A percentile compares a stretch with the other conserved stretches of the same genome.
These are phyloP conservation scores for Gallinago solitaria DNA, from an alignment of 2,797 vertebrate genomes.

Conservation along the genomic window DNA sequence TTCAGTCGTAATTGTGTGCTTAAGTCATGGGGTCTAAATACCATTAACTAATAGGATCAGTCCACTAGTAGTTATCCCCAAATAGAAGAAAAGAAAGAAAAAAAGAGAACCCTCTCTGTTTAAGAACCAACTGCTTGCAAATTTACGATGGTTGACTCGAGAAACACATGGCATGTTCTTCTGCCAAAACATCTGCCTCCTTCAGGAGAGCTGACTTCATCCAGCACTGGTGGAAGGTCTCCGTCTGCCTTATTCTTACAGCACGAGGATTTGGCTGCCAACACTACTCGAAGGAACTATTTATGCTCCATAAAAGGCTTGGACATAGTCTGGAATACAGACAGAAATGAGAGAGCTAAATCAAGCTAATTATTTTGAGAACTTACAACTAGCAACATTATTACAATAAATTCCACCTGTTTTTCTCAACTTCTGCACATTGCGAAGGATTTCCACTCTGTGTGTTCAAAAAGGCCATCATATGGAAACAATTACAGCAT, in stretches of 20 bases:
- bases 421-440: background rate
- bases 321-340: background rate
- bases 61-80: conserved; percentile 10
- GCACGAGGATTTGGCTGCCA: background rate
- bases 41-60: conserved; percentile 37
- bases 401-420: conserved; percentile 39
- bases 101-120: background rate
- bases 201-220: conserved; percentile 40
- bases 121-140: conserved; percentile 33
- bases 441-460: background rate
- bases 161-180: background rate
- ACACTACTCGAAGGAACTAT: background rate
- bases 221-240: conserved; percentile 14
- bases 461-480: background rate
- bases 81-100: background rate
- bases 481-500: conserved; percentile 52
- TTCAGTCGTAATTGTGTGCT: background rate
- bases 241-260: background rate
- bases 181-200: conserved; percentile 44
- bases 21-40: background rate
- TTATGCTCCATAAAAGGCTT: conserved; percentile 13
- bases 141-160: background rate
- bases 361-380: conserved; percentile 64
- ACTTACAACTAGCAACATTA: conserved; percentile 14
- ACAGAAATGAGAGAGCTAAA: conserved; percentile 36